Base-by-base conservation (phyloP, 2,113 vertebrate species). In the Tenebrosternarchus preto region DNA sequence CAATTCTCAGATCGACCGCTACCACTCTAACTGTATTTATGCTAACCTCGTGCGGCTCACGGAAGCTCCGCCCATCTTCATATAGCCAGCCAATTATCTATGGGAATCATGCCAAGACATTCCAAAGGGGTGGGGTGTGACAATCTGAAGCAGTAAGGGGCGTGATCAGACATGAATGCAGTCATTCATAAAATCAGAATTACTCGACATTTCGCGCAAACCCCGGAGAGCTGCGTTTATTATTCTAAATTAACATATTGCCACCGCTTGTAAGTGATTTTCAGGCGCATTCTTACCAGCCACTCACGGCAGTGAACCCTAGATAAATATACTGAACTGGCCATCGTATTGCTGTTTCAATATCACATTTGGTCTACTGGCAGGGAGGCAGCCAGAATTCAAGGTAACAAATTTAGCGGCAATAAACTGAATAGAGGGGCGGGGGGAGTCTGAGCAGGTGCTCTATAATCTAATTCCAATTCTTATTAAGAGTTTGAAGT, bases 151-250 rank as follows among this genome's bases (percentile, higher is more conserved):
- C 57, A 43, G 56, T 63, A 63, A 60, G 76, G 76, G 91, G 92
- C 88, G 92, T 89, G 91, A 86, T 46, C 84, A 71, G 0, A 0
- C 61, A 93, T 93, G 92, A 93, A 95, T 92, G 85, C 89, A 83
- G 82, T 93, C 93, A 94, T 94, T 95, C 93, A 94, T 92, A 92
- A 93, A 93, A 93, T 85, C 75, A 71, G 88, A 92, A 90, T 91
- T 87, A 88, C 88, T 90, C 29, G 60, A 89, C 89, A 91, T 92
- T 93, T 90, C 90, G 74, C 88, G 88, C 87, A 60, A 86, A 87
- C 82, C 89, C 76, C 84, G 90, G 86, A 88, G 85, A 84, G 59
- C 80, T 77, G 75, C 87, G 88, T 91, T 91, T 91, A 85, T 93
- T 93, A 92, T 90, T 90, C 89, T 55, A 17, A 55, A 68, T 69